A percentile compares a stretch with the other conserved stretches of the same genome.
phyloP scores from a whole-genome alignment of 2,888 invertebrate genomes.

The Panzeria rudis region DNA sequence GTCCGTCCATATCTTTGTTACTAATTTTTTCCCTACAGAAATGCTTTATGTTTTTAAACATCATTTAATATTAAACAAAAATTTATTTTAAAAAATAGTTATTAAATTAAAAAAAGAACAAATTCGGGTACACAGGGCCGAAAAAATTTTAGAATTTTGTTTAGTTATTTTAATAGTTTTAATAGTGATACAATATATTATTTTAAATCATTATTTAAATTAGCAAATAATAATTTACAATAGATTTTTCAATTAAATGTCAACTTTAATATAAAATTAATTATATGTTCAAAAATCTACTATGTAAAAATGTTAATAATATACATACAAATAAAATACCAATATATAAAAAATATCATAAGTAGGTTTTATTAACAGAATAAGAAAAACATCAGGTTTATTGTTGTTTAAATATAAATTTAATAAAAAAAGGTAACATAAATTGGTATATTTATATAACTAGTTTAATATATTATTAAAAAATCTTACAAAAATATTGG shows the following conservation, averaged over 20 bases:
- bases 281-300: conserved; percentile 44
- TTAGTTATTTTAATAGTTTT: conserved; percentile 39
- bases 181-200: conserved; percentile 56
- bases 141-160: conserved; percentile 50
- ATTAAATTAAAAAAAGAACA: conserved; percentile 74
- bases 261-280: conserved; percentile 45
- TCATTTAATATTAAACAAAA: conserved; percentile 58
- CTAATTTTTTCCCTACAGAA: conserved; percentile 61
- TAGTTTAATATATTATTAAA: conserved; percentile 41
- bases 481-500: too few relatives aligned
- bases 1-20: conserved; percentile 50
- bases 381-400: conserved; percentile 68
- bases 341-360: conserved; percentile 28
- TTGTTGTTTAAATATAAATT: conserved; percentile 65
- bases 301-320: conserved; percentile 70
- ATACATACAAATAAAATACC: conserved; percentile 28
- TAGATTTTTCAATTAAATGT: conserved; percentile 41
- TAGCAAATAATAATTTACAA: conserved; percentile 56
- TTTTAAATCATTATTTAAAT: conserved; percentile 26
- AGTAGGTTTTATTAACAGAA: conserved; percentile 57
- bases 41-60: conserved; percentile 77
- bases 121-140: conserved; percentile 81
- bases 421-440: conserved; percentile 32
- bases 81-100: conserved; percentile 23
- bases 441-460: conserved; percentile 14